A percentile compares a stretch with the other conserved stretches of the same genome.
Conservation (phyloP, 2,113 vertebrate genomes). For the Bucco capensis region DNA sequence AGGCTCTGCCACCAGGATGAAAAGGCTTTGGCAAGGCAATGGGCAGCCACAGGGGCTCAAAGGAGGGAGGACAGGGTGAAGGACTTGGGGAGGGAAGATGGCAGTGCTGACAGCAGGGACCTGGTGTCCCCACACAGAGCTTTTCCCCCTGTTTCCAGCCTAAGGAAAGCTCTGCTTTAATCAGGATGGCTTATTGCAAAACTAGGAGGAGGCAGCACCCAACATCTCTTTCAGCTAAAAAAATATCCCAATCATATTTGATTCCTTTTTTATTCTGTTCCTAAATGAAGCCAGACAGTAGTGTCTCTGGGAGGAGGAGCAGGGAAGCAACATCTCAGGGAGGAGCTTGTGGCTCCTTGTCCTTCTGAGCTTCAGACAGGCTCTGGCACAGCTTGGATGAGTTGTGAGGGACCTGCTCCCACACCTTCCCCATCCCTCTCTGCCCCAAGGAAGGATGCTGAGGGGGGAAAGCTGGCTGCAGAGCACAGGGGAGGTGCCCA, state of each 20-base stretch:
- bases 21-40: constrained; percentile 66
- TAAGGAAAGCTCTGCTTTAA: neutral
- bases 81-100: neutral
- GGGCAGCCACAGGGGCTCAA: constrained; percentile 22
- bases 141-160: neutral
- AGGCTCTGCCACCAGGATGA: constrained; percentile 27
- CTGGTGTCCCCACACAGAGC: neutral
- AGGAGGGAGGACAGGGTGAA: neutral
- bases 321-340: neutral
- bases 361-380: neutral
- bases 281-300: neutral
- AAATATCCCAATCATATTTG: neutral
- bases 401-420: fast-evolving
- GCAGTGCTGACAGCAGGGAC: neutral
- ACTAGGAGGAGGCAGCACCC: neutral
- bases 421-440: neutral
- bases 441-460: neutral
- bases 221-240: neutral
- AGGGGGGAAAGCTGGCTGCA: neutral
- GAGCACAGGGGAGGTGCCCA: neutral
- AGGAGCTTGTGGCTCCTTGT: neutral
- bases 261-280: neutral
- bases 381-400: neutral
- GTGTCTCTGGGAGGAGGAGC: neutral
- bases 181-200: neutral